Evolutionary conservation across 1,140 invertebrate genomes (phyloP), one percentile per base, ranked within the genome.

Genomic region (Drosophila kurseongensis): DNA sequence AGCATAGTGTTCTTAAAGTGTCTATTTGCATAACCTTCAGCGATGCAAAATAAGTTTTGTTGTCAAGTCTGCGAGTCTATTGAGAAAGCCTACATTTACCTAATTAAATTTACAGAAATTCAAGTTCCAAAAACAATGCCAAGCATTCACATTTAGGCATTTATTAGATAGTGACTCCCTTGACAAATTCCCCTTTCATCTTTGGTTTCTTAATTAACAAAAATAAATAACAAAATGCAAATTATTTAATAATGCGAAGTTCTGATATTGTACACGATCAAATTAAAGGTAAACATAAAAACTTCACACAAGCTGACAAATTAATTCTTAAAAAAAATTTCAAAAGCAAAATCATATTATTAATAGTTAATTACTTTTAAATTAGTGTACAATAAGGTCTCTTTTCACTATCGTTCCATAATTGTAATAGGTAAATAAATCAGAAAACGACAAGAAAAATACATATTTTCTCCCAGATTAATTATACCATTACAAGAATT

Each of bases 1-100:
- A 79, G 40, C 68, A 59, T 55, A 65, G 69, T 51, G 79, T 81
- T 62, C 81, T 85, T 18, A 57, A 7, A 5, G 65, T 58, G 60
- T 47, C 51, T 63, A 73, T 85, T 81, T 81, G 74, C 63, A 60
- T 86, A 85, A 86, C 81, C 81, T 85, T 85, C 74, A 42, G 38
- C 32, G 6, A 29, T 72, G 40, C 73, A 75, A 41, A 67, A 55
- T 67, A 14, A 18, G 5, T 41, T 50, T 55, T 18, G 32, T 54
- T 40, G 44, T 32, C 18, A 3, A 14, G 35, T 55, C 29, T 35
- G n/a, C 4, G 12, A 14, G 32, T 44, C 51, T 36, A 48, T 59
- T 74, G 68, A 68, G 80, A 84, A 84, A 84, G 80, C 72, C 14
- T 63, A 55, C 50, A 62, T 68, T 65, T 65, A 52, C 18, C 44